Evolutionary conservation across 2,797 vertebrate genomes (phyloP).

Genomic region (Pyrocephalus nanus): DNA sequence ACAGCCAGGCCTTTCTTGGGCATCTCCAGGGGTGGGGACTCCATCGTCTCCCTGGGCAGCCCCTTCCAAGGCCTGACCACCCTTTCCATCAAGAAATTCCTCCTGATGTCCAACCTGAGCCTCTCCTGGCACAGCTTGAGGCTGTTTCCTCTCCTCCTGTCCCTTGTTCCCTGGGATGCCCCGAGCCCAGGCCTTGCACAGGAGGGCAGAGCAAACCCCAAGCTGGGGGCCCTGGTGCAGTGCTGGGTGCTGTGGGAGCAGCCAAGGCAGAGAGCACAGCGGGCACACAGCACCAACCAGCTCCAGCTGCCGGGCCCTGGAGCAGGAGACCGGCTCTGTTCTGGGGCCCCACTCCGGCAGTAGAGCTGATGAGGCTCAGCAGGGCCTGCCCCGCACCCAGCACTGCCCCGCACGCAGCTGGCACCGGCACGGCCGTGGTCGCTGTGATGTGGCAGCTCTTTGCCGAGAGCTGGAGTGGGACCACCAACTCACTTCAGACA

Average conservation of each 20-base stretch:
- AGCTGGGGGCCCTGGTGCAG: accelerated
- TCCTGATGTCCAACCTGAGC: background rate
- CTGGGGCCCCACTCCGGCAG: slow-evolving; percentile 26
- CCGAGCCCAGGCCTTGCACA: background rate
- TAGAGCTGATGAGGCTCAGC: background rate
- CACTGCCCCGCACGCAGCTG: slow-evolving; percentile 26
- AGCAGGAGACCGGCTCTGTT: background rate
- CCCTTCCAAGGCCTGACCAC: background rate
- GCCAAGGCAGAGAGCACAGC: background rate
- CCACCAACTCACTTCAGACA: slow-evolving; percentile 70
- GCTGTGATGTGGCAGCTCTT: slow-evolving; percentile 59
- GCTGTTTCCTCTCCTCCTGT: background rate
- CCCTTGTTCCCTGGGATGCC: background rate
- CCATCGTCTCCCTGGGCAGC: accelerated
- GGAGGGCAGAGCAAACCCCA: background rate
- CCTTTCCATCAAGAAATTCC: background rate
- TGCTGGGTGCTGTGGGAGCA: accelerated
- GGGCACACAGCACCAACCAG: too few species aligned
- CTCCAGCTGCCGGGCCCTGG: too few species aligned
- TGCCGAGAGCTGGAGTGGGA: slow-evolving; percentile 39
- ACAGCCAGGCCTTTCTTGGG: accelerated
- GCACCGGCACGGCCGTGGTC: background rate
- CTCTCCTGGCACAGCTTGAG: background rate
- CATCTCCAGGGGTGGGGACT: background rate
- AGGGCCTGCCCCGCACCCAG: background rate